Evolutionary conservation across 2,888 invertebrate species (phyloP), one percentile per base, ranked within the genome.

Genomic region (Diploptera punctata): DNA sequence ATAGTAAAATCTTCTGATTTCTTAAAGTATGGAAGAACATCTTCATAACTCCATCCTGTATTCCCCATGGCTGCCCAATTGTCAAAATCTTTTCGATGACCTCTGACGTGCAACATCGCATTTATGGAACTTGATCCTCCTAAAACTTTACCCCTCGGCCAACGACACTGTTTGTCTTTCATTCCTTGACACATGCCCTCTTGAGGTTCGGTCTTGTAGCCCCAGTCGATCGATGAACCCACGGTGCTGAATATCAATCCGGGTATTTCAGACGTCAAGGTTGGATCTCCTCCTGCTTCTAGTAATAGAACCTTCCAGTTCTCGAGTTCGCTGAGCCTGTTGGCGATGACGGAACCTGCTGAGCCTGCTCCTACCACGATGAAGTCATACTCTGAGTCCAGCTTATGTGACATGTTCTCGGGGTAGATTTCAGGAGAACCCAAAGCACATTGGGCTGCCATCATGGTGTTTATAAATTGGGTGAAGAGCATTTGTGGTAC

Each of bases 71-170:
- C 77, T 9, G 85, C 84, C 92, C 92, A 92, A 0, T 82, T 79
- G 77, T 92, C 88, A 78, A 86, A 92, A 79, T 92, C 92, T 2
- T 79, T 78, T 3, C 86, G 84, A 80, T 89, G 88, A 0, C 92
- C 92, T 3, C 88, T 83, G 0, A 89, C 79, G 78, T 91, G 89
- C 0, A 90, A 71, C 90, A 91, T 89, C 13, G 84, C 88, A 80
- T 92, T 92, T 2, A 90, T 84, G 0, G 84, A 83, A 16, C 89
- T 88, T 1, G 86, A 84, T 0, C 92, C 93, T 0, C 93, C 93
- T 19, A 90, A 81, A 13, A 86, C 86, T 78, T 90, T 89, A 0
- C 89, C 89, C 24, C 87, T 82, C 0, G 87, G 85, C 87, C 87
- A 89, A 68, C 79, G 81, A 77, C 88, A 87, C 9, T 77, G 71